These are phyloP conservation scores for Mus pahari DNA, from an alignment of 2,113 vertebrate genomes.

Conservation along the genomic window DNA sequence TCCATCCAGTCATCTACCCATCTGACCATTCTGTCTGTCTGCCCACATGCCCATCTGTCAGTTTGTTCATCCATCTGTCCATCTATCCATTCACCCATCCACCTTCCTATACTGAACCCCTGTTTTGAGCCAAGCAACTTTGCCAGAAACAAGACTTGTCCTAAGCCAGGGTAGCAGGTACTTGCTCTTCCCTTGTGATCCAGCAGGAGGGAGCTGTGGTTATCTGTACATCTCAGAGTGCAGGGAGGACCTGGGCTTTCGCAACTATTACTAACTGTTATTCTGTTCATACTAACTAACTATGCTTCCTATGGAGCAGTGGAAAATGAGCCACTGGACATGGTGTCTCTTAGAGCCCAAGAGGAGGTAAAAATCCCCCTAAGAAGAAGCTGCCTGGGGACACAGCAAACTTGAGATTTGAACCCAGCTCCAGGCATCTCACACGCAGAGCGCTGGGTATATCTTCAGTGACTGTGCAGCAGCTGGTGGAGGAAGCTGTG, in stretches of 20 bases:
- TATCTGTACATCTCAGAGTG: no score
- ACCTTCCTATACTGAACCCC: not conserved
- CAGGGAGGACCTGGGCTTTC: not conserved
- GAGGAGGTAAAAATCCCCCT: not conserved
- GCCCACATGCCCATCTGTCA: not conserved
- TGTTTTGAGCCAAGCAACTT: not conserved
- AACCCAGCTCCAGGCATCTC: not conserved
- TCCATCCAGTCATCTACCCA: not conserved
- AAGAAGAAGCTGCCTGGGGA: not conserved
- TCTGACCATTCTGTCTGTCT: not conserved
- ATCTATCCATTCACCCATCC: not conserved
- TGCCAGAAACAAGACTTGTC: not conserved
- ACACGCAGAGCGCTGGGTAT: rapidly evolving
- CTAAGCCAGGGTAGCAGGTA: no score
- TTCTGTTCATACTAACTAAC: no score
- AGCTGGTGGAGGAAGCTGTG: not conserved
- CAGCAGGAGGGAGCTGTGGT: not conserved
- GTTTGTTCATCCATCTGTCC: not conserved
- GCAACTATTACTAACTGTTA: no score
- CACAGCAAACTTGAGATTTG: not conserved
- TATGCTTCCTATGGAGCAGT: not conserved
- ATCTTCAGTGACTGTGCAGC: no score
- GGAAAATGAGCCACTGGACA: not conserved
- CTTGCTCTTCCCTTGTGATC: not conserved
- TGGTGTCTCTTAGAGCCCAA: rapidly evolving